Evolutionary conservation across 2,888 invertebrate genomes (phyloP), one percentile per base, ranked within the genome.

Genomic region (Coleophora flavipennella): DNA sequence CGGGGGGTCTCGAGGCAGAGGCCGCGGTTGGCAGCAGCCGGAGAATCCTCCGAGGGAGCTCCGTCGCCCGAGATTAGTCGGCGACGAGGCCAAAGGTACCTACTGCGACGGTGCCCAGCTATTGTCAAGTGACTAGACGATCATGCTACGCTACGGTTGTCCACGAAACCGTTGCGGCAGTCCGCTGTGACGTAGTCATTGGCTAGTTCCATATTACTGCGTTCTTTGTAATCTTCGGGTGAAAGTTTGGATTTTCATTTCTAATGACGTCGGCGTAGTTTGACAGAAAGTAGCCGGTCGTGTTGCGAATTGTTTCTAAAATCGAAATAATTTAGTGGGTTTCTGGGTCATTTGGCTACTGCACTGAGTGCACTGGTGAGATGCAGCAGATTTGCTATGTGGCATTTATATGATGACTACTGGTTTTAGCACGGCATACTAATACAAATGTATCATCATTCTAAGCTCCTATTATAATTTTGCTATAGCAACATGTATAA

Each of bases 171-270:
- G 55, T 56, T 62, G 53, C 40, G 48, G 49, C 40, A n/a, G n/a
- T 43, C 20, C 44, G 45, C 44, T 57, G 56, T 67, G 63, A 67
- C 73, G 65, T 68, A 59, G 68, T 67, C 65, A 64, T 67, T 61
- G 50, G 57, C 57, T 61, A 63, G 56, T 51, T 59, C 51, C 47
- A 33, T n/a, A n/a, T n/a, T 38, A 58, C 54, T 67, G 60, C 63
- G 66, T 64, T 75, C 63, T 62, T 64, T 65, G 57, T 62, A 61
- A 64, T 60, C 61, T 69, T 68, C 66, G 64, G 75, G 83, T 80
- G 83, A 83, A 83, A 83, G 83, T 81, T 67, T 67, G 66, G 57
- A 78, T 76, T 75, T 78, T 70, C 67, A 72, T 76, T 77, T 70
- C 58, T 70, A 71, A 67, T 81, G 80, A 81, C 80, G 83, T 80